Evolutionary conservation across 2,888 invertebrate species (phyloP).

Genomic region (Pachymerium ferrugineum): DNA sequence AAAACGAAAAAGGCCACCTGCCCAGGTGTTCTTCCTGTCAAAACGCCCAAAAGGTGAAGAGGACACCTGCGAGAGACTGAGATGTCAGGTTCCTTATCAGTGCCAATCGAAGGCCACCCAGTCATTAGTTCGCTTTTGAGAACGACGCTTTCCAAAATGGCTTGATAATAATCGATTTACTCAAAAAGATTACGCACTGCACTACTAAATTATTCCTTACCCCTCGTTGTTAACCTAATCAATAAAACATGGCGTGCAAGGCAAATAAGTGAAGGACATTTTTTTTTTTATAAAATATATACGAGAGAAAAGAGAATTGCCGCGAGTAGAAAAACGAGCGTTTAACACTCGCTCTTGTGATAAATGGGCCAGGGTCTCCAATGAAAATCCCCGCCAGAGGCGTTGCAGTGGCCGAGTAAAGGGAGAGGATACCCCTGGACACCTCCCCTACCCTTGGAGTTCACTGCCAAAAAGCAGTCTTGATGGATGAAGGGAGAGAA

Average conservation of each 20-base stretch:
- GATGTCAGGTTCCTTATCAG: conserved; percentile 6
- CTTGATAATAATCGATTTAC: conserved; percentile 1
- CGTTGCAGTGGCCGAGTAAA: background rate
- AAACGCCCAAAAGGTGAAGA: background rate
- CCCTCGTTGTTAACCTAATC: background rate
- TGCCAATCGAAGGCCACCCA: conserved; percentile 12
- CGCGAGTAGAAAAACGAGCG: background rate
- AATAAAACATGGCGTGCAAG: background rate
- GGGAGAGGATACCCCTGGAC: background rate
- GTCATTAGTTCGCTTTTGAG: background rate
- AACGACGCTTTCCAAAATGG: background rate
- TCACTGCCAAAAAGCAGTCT: conserved; percentile 17
- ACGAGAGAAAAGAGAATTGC: background rate
- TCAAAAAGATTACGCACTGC: background rate
- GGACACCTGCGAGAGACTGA: conserved; percentile 2
- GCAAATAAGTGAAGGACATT: background rate
- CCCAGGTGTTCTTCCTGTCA: background rate
- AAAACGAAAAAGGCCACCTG: background rate
- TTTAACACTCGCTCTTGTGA: background rate
- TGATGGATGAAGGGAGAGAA: conserved; percentile 14
- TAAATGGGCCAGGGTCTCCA: background rate
- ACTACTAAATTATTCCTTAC: background rate
- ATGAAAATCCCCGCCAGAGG: background rate
- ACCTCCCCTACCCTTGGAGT: background rate
- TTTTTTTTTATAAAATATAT: too few species aligned